Percentiles rank a stretch among this genome's conserved stretches.
Evolutionary conservation across 1,140 invertebrate species (phyloP).

Genomic region (Drosophila bocki): DNA sequence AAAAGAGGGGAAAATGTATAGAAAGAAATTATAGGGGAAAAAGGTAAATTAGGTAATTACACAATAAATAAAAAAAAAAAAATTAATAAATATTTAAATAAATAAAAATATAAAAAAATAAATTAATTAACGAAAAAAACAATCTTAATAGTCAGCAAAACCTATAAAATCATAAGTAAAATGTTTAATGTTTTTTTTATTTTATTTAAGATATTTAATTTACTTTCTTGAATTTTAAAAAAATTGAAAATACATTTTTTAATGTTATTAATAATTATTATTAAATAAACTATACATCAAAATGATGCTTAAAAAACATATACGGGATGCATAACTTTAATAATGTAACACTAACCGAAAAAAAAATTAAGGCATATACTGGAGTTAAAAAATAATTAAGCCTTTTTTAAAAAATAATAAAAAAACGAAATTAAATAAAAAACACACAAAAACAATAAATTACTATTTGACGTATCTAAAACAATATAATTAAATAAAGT

Average conservation of each 20-base stretch:
- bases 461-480: neutral
- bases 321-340: neutral
- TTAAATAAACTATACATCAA: neutral
- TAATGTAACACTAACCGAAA: neutral
- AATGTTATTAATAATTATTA: neutral
- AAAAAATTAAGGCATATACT: neutral
- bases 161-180: conserved; percentile 5
- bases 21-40: conserved; percentile 2
- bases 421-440: neutral
- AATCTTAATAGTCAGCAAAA: neutral
- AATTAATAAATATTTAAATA: neutral
- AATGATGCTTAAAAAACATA: conserved; percentile 4
- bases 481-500: neutral
- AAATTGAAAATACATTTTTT: neutral
- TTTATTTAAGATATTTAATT: neutral
- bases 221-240: neutral
- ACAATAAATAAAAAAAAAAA: neutral
- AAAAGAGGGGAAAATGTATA: conserved; percentile 39
- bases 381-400: neutral
- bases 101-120: neutral
- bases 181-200: neutral
- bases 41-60: conserved; percentile 2
- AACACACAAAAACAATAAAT: neutral
- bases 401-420: neutral
- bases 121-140: neutral